Percentiles rank a stretch among this genome's conserved stretches.
Evolutionary conservation across 2,888 invertebrate species (phyloP).

Genomic region (Epinotia demarniana): DNA sequence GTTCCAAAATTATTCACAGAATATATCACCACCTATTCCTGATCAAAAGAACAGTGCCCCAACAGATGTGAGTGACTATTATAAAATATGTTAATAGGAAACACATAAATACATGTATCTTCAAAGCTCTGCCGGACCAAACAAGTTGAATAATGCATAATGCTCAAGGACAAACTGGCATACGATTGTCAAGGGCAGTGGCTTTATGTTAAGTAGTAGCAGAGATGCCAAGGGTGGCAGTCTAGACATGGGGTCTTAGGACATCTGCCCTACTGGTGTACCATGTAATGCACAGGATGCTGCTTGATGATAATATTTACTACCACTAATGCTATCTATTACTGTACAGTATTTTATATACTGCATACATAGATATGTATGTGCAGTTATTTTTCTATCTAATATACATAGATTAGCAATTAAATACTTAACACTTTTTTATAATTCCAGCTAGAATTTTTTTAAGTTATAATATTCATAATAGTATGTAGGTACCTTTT

Average conservation of each 20-base stretch:
- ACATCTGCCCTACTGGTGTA: slow-evolving; percentile 13
- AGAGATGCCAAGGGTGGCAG: slow-evolving; percentile 16
- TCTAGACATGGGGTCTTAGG: slow-evolving; percentile 26
- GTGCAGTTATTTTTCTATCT: background rate
- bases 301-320: background rate
- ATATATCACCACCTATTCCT: background rate
- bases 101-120: background rate
- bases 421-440: background rate
- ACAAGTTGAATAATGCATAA: slow-evolving; percentile 21
- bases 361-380: no score
- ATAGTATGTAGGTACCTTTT: no score
- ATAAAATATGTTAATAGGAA: slow-evolving; percentile 13
- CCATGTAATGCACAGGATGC: background rate
- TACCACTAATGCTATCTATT: background rate
- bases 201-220: slow-evolving; percentile 19
- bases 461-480: background rate
- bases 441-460: background rate
- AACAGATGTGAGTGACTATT: background rate
- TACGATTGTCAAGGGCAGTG: slow-evolving; percentile 24
- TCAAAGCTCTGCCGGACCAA: slow-evolving; percentile 9
- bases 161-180: slow-evolving; percentile 22
- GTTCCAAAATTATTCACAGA: background rate
- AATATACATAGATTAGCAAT: background rate
- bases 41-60: background rate
- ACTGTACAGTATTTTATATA: background rate